A percentile compares a stretch with the other conserved stretches of the same genome.
phyloP scores from a whole-genome alignment of 30 jellyfish, hydroid and myxozoan species.

The Aurelia sp. region DNA sequence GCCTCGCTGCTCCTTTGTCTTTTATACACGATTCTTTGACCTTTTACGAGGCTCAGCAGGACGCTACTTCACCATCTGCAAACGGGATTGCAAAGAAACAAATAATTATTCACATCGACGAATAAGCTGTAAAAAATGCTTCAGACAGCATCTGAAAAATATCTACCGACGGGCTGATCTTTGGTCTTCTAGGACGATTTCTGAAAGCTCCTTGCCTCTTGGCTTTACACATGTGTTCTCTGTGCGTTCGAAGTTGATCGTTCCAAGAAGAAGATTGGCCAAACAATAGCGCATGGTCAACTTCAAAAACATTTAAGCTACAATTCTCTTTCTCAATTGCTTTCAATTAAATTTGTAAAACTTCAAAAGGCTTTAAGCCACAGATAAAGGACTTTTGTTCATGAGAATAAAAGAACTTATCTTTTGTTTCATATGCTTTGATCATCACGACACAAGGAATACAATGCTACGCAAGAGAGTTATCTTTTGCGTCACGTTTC shows the following conservation, averaged over 20 bases:
- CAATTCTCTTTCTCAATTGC: not conserved
- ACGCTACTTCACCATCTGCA: conserved; percentile 53
- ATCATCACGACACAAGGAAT: not conserved
- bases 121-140: not conserved
- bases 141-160: not conserved
- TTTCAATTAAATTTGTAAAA: not conserved
- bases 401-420: conserved; percentile 21
- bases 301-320: not conserved
- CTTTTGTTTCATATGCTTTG: conserved; percentile 35
- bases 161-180: not conserved
- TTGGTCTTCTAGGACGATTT: too few species aligned
- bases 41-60: conserved; percentile 59
- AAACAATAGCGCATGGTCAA: conserved; percentile 6
- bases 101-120: conserved; percentile 6
- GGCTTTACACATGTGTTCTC: too few species aligned
- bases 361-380: conserved; percentile 15
- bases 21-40: conserved; percentile 33
- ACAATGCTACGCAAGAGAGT: conserved; percentile 20
- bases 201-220: too few species aligned
- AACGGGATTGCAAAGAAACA: conserved; percentile 35
- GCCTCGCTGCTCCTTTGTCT: not conserved
- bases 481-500: conserved; percentile 29
- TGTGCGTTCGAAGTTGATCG: too few species aligned
- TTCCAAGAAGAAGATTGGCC: not conserved
- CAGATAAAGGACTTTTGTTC: conserved; percentile 27